Evolutionary conservation across 92 coral and sea anemone species (phyloP), one percentile per base, ranked within the genome.

Genomic region (Virgularia gustaviana): DNA sequence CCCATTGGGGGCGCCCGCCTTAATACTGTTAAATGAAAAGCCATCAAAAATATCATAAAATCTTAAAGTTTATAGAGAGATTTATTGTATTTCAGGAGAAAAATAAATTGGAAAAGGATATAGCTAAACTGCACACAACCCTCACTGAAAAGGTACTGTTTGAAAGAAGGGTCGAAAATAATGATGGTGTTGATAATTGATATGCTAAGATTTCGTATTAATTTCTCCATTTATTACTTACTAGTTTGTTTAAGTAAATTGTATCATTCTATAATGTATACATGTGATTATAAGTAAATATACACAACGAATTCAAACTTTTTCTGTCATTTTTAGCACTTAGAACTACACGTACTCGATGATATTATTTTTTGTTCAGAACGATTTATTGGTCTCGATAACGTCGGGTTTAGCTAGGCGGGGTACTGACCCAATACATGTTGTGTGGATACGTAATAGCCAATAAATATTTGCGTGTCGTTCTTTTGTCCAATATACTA

Each of bases 21-120:
- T n/a, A n/a, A n/a, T n/a, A n/a, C n/a, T n/a, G n/a, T n/a, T n/a
- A n/a, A n/a, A n/a, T n/a, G n/a, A n/a, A n/a, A n/a, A n/a, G n/a
- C n/a, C n/a, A n/a, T n/a, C n/a, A n/a, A 45, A 45, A 45, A 45
- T 9, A 45, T 54, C 30, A 20, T 25, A n/a, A 54, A 25, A 18
- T 54, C 24, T 54, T 31, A 12, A 24, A 18, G 24, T 36, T 4
- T 1, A 12, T 22, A 19, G 2, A 38, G 22, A 4, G 4, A 47
- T 24, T 39, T 30, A 0, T 37, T 9, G 28, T 41, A 9, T 44
- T 27, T 1, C 25, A 68, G 75, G 83, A 80, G 30, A 87, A 67
- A 65, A 64, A 54, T 16, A 81, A 89, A 71, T 38, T 94, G 55
- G 86, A 87, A 77, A 87, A 89, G 1, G 88, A 89, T 19, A 71